These are phyloP conservation scores for Dinoponera quadriceps DNA, from an alignment of 1,140 invertebrate species.

Conservation along the genomic window DNA sequence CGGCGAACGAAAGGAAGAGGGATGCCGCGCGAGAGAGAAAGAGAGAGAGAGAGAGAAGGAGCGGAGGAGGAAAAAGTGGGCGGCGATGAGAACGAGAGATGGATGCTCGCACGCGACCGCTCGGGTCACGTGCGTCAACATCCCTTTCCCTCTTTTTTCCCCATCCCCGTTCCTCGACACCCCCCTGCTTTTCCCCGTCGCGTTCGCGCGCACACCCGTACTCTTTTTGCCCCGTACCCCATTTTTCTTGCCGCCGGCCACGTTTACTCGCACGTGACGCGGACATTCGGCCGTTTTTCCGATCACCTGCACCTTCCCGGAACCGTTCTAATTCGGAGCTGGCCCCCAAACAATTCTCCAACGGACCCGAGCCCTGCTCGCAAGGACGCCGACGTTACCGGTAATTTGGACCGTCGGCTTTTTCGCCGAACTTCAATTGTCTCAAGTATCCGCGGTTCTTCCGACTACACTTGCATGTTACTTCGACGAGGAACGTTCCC, in stretches of 20 bases:
- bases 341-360: not conserved
- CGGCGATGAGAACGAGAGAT: constrained; percentile 39
- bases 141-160: constrained; percentile 34
- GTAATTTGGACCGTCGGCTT: too few species aligned
- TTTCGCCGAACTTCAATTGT: too few species aligned
- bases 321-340: not conserved
- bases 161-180: constrained; percentile 8
- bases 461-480: too few species aligned
- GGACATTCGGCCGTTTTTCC: constrained; percentile 30
- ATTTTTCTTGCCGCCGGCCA: constrained; percentile 30
- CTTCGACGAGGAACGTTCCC: too few species aligned
- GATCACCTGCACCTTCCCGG: constrained; percentile 17
- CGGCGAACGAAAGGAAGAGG: constrained; percentile 14
- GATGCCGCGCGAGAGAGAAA: constrained; percentile 16
- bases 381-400: not conserved
- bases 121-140: constrained; percentile 66
- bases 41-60: not conserved
- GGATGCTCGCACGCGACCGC: constrained; percentile 53
- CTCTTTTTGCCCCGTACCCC: constrained; percentile 32
- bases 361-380: not conserved
- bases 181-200: not conserved
- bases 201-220: constrained; percentile 16
- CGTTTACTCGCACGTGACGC: constrained; percentile 46
- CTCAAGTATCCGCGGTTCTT: too few species aligned
- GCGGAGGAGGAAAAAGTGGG: constrained; percentile 40